These are phyloP conservation scores for Calliopsis andreniformis DNA, from an alignment of 1,140 invertebrate genomes.

Conservation along the genomic window DNA sequence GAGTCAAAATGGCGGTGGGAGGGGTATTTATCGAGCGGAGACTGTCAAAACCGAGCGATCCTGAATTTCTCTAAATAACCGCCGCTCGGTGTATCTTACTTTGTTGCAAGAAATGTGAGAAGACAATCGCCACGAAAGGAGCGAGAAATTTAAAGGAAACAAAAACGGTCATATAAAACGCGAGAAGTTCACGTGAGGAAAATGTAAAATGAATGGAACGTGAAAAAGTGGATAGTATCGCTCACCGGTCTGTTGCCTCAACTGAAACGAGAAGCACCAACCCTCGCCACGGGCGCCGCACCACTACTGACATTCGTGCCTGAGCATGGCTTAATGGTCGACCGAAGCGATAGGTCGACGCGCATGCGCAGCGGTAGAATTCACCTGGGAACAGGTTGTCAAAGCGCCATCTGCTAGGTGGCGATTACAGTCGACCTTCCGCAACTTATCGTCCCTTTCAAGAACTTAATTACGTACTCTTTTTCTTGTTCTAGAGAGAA, in stretches of 20 bases:
- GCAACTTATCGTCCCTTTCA: no score
- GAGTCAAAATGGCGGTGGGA: constrained; percentile 41
- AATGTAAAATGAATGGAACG: neutral
- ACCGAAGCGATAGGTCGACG: constrained; percentile 13
- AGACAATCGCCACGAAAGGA: neutral
- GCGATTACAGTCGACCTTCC: no score
- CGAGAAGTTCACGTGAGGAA: neutral
- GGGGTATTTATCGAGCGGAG: constrained; percentile 40
- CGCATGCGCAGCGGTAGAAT: neutral
- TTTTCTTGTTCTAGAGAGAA: no score
- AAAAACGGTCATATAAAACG: neutral
- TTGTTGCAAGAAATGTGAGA: neutral
- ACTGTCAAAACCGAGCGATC: constrained; percentile 17
- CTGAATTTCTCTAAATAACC: constrained; percentile 13
- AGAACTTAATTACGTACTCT: no score
- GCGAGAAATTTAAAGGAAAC: neutral
- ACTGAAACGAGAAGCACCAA: neutral
- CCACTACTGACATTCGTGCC: constrained; percentile 23
- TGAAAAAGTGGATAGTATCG: neutral
- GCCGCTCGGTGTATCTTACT: neutral
- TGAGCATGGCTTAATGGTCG: constrained; percentile 22
- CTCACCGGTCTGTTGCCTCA: constrained; percentile 35
- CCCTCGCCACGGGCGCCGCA: constrained; percentile 37
- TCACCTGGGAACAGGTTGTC: constrained; percentile 16
- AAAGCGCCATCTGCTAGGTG: constrained; percentile 17